Evolutionary conservation across 1,140 invertebrate genomes (phyloP), one percentile per base, ranked within the genome.

Genomic region (Papilio machaon): DNA sequence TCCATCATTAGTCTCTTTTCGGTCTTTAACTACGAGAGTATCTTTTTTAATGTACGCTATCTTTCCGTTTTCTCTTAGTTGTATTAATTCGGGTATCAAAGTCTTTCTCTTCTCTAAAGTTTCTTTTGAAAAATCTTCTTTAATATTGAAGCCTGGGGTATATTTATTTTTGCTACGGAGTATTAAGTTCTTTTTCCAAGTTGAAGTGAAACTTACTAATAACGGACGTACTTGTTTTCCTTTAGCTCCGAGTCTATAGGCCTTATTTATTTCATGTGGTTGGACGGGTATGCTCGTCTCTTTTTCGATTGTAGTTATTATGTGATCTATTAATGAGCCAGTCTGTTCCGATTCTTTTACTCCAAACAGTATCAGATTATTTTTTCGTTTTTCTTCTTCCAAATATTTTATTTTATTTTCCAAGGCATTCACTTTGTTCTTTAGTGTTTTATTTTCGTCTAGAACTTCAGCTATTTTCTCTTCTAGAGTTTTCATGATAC

Each of bases 281-380:
- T 73, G 35, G 35, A 73, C 46, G 17, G 30, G 43, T 35, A 43
- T 43, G 17, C n/a, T 43, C 15, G 70, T 73, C 35, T 73, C 70
- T 43, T 43, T 73, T 73, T 73, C 70, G 15, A 73, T 46, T 0
- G 43, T 17, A 15, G 70, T 38, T 73, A 2, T 73, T 38, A 30
- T 38, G 5, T 73, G 43, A 4, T 73, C 30, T 35, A 17, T 73
- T 73, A 73, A 8, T 54, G 52, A 54, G 52, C 52, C 52, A n/a
- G 17, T 54, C 52, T 54, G 52, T 54, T 54, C 52, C 1, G 52
- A 54, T n/a, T 54, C 52, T n/a, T 54, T 54, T 15, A 54, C 52
- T 54, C 52, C 70, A 43, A 73, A 73, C 15, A 73, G 9, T 46
- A 73, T 73, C 15, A 73, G 13, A 73, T 73, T 73, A 46, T 73